Evolutionary conservation across 2,113 vertebrate species (phyloP).

Genomic region (Thomomys bottae): DNA sequence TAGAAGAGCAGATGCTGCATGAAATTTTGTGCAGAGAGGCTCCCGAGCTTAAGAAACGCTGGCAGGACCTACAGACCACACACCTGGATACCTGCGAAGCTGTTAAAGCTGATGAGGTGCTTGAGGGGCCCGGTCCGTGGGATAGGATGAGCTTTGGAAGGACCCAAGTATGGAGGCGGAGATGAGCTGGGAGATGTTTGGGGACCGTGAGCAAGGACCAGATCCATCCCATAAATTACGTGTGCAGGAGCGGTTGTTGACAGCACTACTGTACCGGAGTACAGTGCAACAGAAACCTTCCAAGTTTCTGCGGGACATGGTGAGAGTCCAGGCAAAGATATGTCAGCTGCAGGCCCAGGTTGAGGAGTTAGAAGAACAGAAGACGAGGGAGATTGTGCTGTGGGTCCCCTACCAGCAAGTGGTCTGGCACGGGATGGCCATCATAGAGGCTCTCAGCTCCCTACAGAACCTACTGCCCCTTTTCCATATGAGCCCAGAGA

Average conservation of each 20-base stretch:
- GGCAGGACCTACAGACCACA: slow-evolving; percentile 77
- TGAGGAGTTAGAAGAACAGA: slow-evolving; percentile 77
- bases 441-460: slow-evolving; percentile 85
- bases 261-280: slow-evolving; percentile 76
- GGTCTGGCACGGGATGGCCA: slow-evolving; percentile 74
- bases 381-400: slow-evolving; percentile 62
- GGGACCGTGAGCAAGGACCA: not conserved
- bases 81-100: slow-evolving; percentile 79
- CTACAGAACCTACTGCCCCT: slow-evolving; percentile 85
- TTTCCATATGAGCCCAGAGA: slow-evolving; percentile 84
- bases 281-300: slow-evolving; percentile 69
- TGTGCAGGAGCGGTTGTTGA: slow-evolving; percentile 81
- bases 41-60: slow-evolving; percentile 80
- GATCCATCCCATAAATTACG: not conserved
- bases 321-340: slow-evolving; percentile 77
- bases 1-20: slow-evolving; percentile 87
- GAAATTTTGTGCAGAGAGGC: slow-evolving; percentile 84
- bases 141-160: not conserved
- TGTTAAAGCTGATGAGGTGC: slow-evolving; percentile 75
- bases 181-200: not conserved
- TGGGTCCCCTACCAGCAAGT: slow-evolving; percentile 74
- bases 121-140: not conserved
- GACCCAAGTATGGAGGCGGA: not conserved
- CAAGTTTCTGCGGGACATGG: slow-evolving; percentile 74
- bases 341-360: slow-evolving; percentile 70